phyloP scores from a whole-genome alignment of 2,888 invertebrate species.

The Poecilus cupreus region DNA sequence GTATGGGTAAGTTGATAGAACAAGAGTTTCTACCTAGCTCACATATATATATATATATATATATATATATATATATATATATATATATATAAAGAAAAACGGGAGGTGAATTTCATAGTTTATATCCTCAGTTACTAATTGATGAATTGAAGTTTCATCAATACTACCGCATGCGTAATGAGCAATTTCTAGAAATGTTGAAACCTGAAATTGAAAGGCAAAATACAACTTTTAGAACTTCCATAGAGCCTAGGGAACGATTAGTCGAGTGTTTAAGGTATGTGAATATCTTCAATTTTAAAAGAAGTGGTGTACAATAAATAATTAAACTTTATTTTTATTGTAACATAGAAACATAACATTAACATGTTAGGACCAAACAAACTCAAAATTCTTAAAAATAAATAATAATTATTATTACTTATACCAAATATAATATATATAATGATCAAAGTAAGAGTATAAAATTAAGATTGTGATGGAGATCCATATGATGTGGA shows the following conservation, averaged over 20 bases:
- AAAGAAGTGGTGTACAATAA: background rate
- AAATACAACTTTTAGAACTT: background rate
- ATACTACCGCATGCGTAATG: background rate
- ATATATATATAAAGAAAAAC: no score
- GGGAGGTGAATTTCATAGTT: background rate
- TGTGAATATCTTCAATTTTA: no score
- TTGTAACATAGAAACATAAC: background rate
- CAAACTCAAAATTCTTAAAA: background rate
- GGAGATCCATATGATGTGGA: no score
- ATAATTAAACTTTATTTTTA: background rate
- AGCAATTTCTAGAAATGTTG: background rate
- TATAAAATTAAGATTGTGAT: no score
- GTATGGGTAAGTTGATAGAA: no score
- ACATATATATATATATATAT: no score
- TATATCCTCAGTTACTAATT: background rate
- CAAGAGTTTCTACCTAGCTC: no score
- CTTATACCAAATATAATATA: no score
- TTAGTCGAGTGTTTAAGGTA: background rate
- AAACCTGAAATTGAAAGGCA: background rate
- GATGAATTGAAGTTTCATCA: background rate
- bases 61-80: no score
- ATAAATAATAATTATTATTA: background rate
- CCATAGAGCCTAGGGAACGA: background rate
- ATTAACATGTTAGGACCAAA: background rate
- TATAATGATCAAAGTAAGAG: no score